phyloP scores from a whole-genome alignment of 2,113 vertebrate species.

The Onychorhynchus coronatus region DNA sequence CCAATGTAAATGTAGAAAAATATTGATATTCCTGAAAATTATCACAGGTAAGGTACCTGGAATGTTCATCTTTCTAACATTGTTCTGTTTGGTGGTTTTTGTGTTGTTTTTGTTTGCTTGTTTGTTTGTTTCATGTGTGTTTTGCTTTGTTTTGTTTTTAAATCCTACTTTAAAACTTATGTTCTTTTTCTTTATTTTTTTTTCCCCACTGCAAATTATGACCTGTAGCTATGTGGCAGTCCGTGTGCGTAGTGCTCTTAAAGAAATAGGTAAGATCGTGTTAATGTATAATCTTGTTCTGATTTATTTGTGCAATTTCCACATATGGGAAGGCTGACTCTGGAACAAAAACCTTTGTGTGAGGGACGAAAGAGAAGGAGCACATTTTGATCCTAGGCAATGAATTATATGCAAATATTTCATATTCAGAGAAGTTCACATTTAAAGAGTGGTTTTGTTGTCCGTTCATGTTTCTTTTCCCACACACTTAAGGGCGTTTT shows the following conservation, averaged over 20 bases:
- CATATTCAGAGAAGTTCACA: fast-evolving
- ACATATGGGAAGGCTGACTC: fast-evolving
- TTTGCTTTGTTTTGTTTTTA: neutral
- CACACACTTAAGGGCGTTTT: neutral
- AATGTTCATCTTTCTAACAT: neutral
- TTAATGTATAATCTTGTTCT: neutral
- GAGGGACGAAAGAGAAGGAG: neutral
- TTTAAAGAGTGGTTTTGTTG: neutral
- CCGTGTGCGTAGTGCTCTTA: neutral
- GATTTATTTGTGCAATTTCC: neutral
- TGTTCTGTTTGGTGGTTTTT: neutral
- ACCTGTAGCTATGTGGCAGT: neutral
- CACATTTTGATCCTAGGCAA: neutral
- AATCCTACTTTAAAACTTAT: fast-evolving
- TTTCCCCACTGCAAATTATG: neutral
- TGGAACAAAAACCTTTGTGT: fast-evolving
- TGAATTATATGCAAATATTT: neutral
- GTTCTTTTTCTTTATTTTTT: too few relatives aligned
- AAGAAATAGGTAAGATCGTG: neutral
- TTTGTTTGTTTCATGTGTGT: too few relatives aligned
- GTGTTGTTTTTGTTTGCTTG: too few relatives aligned
- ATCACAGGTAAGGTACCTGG: neutral
- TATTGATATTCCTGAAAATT: neutral
- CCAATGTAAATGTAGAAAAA: neutral
- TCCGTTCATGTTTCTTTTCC: fast-evolving